Evolutionary conservation across 2,888 invertebrate species (phyloP).

Genomic region (Eupithecia pulchellata): DNA sequence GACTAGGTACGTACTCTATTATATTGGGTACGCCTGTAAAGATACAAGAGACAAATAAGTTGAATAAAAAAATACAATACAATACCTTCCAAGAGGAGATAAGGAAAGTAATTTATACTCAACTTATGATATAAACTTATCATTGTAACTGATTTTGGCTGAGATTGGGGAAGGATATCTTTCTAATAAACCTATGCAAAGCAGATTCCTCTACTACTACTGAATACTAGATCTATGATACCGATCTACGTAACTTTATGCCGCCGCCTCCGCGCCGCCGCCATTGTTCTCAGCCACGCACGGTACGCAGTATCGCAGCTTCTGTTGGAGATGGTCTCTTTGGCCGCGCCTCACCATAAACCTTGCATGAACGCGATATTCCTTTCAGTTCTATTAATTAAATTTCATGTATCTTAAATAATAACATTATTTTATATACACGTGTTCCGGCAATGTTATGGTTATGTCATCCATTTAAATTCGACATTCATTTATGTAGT

Average conservation of each 20-base stretch:
- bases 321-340: slow-evolving; percentile 47
- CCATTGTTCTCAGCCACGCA: slow-evolving; percentile 44
- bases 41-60: no score
- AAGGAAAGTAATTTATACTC: not conserved
- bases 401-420: not conserved
- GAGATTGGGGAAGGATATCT: not conserved
- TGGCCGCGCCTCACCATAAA: not conserved
- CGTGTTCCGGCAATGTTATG: not conserved
- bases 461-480: not conserved
- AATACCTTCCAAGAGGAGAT: not conserved
- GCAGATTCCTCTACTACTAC: slow-evolving; percentile 3
- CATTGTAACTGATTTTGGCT: not conserved
- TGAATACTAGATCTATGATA: not conserved
- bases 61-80: no score
- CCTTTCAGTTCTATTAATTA: not conserved
- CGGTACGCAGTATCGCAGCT: slow-evolving; percentile 35
- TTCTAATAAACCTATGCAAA: not conserved
- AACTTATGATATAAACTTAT: not conserved
- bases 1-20: no score
- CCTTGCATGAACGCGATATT: not conserved
- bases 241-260: not conserved
- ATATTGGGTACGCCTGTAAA: no score
- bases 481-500: not conserved
- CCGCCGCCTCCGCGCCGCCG: not conserved
- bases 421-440: not conserved